Evolutionary conservation across 2,113 vertebrate genomes (phyloP).

Genomic region (Climacteris rufus): DNA sequence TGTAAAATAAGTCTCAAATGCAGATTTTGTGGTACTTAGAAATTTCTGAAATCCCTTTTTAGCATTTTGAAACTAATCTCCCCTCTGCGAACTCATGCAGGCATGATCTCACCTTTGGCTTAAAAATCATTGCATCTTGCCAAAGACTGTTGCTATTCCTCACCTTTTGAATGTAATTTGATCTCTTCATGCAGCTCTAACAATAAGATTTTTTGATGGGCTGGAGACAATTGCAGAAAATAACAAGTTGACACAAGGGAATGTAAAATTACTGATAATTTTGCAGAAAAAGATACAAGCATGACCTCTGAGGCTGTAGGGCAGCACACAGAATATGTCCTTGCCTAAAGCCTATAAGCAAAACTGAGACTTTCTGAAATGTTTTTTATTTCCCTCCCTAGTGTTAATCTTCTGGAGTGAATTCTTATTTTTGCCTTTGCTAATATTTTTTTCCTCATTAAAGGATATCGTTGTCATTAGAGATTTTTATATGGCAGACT

Average conservation of each 20-base stretch:
- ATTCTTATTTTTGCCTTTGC: not conserved
- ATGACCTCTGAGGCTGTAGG: not conserved
- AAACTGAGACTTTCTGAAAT: not conserved
- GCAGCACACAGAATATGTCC: not conserved
- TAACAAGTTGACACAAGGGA: conserved; percentile 19
- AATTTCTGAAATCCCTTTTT: not conserved
- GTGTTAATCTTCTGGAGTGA: not conserved
- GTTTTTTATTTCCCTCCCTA: not conserved
- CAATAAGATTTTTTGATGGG: not conserved
- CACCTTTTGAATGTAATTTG: conserved; percentile 26
- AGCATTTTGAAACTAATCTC: not conserved
- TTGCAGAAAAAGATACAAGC: not conserved
- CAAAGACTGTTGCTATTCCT: conserved; percentile 21
- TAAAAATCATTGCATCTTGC: conserved; percentile 4
- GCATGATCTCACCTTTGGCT: conserved; percentile 47
- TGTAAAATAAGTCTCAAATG: not conserved
- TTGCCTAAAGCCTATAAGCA: not conserved
- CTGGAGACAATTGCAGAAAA: conserved; percentile 35
- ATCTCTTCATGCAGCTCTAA: conserved; percentile 11
- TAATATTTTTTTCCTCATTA: not conserved
- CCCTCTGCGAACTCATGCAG: not conserved
- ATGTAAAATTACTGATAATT: conserved; percentile 29
- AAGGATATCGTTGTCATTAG: not conserved
- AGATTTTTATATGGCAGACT: not conserved
- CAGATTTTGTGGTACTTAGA: not conserved